Conservation (phyloP, 2,888 invertebrate species). For the Macrophya alboannulata region DNA sequence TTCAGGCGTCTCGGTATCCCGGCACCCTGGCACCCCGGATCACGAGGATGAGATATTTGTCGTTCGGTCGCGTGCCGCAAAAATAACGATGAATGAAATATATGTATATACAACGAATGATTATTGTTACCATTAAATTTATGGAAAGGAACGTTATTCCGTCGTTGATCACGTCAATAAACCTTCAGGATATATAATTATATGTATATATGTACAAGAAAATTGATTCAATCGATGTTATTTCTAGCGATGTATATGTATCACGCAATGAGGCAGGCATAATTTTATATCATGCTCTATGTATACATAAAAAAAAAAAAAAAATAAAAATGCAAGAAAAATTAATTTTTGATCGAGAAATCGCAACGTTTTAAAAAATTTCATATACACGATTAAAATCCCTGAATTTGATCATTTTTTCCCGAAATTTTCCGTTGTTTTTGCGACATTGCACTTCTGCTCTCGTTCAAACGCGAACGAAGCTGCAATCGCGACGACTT, state of each 20-base stretch:
- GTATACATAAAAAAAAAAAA: too few relatives aligned
- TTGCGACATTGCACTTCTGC: not conserved
- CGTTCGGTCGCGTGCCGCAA: slow-evolving; percentile 43
- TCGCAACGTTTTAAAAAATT: too few relatives aligned
- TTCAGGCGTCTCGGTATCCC: slow-evolving; percentile 39
- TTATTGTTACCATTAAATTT: not conserved
- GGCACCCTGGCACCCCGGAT: slow-evolving; percentile 47
- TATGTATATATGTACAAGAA: not conserved
- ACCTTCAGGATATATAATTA: not conserved
- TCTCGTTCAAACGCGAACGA: not conserved
- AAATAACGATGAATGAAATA: slow-evolving; percentile 30
- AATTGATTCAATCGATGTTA: not conserved
- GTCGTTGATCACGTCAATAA: not conserved
- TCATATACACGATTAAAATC: too few relatives aligned
- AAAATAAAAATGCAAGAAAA: too few relatives aligned
- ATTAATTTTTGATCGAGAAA: too few relatives aligned
- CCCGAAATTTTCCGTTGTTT: too few relatives aligned
- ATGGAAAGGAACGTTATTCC: not conserved
- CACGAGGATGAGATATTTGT: slow-evolving; percentile 6
- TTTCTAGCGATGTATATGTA: not conserved
- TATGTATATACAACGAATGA: slow-evolving; percentile 4
- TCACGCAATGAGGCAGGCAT: not conserved
- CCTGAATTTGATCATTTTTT: too few relatives aligned
- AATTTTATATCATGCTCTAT: too few relatives aligned
- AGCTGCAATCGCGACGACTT: not conserved